Evolutionary conservation across 64 coral and sea anemone species (phyloP), one percentile per base, ranked within the genome.

Genomic region (Porites lutea): DNA sequence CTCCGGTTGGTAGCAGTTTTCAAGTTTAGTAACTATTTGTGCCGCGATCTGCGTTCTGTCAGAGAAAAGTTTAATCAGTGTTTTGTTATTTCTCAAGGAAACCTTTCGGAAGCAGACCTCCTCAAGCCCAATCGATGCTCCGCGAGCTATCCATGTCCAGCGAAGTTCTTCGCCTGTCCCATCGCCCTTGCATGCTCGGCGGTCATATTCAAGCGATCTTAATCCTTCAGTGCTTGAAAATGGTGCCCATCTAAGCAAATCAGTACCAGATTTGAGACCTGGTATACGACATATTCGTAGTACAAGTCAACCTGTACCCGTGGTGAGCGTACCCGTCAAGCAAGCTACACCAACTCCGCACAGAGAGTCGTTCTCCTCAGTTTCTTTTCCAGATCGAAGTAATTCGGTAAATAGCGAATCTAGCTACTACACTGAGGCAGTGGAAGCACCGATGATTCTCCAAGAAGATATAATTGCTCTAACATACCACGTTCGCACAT

Each of bases 381-480:
- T 65, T 43, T 49, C 61, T 48, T 60, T 84, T 16, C 88, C 90
- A n/a, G 88, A 94, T 88, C 92, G 95, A 18, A 97, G 95, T 43
- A 92, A 89, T 19, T 97, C 95, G 45, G 92, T 97, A n/a, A 97
- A 97, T 49, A 97, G 95, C 53, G 95, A 97, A 82, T 82, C 67
- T 13, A 91, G 95, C 72, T 94, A 72, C 81, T 97, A 94, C 92
- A 77, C 37, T 69, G 95, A 97, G 52, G 75, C 75, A 19, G 87
- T 86, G 59, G 95, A 97, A 61, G 83, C 75, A 48, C 95, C 95
- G 79, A 97, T 97, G 95, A 92, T 97, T 44, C 82, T 94, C 52
- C 95, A 97, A 64, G 92, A 94, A 73, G 95, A 97, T 88, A 97
- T 97, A 18, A 94, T 94, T 21, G 92, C 95, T 10, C 77, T 97